These are phyloP conservation scores for Leptinotarsa defecta DNA, from an alignment of 1,140 invertebrate genomes.

Conservation along the genomic window DNA sequence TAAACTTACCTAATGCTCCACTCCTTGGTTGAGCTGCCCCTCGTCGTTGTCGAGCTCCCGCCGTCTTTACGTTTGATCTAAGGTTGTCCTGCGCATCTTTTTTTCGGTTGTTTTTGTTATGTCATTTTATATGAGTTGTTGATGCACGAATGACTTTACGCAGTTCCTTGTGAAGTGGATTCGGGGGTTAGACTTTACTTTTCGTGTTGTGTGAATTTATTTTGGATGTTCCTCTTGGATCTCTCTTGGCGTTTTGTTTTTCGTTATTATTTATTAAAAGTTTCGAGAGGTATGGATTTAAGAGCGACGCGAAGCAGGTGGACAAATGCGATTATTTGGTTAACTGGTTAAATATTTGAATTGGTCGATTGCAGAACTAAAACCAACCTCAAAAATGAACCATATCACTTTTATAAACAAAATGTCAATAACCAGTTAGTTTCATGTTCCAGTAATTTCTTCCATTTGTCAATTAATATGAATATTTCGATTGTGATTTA, in stretches of 20 bases:
- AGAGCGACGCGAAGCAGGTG: no score
- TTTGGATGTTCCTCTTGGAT: constrained; percentile 5
- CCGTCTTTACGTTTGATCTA: background rate
- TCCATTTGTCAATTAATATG: no score
- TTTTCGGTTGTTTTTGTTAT: background rate
- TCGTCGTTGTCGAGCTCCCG: background rate
- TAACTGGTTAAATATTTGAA: no score
- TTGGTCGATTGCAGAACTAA: no score
- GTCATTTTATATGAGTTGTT: constrained; percentile 2
- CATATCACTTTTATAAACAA: no score
- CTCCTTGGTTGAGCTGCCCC: no score
- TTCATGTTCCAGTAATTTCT: no score
- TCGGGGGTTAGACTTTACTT: constrained; percentile 1
- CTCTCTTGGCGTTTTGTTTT: constrained; percentile 10
- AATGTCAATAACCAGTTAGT: no score
- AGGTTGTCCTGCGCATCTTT: background rate
- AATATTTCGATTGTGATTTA: no score
- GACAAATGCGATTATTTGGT: background rate
- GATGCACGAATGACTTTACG: background rate
- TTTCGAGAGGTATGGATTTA: no score
- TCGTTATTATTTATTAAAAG: background rate
- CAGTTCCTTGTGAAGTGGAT: constrained; percentile 2
- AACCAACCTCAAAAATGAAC: no score
- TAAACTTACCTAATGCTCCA: no score
- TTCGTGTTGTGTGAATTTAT: background rate